phyloP scores from a whole-genome alignment of 2,888 invertebrate species.

The Eupithecia inturbata region DNA sequence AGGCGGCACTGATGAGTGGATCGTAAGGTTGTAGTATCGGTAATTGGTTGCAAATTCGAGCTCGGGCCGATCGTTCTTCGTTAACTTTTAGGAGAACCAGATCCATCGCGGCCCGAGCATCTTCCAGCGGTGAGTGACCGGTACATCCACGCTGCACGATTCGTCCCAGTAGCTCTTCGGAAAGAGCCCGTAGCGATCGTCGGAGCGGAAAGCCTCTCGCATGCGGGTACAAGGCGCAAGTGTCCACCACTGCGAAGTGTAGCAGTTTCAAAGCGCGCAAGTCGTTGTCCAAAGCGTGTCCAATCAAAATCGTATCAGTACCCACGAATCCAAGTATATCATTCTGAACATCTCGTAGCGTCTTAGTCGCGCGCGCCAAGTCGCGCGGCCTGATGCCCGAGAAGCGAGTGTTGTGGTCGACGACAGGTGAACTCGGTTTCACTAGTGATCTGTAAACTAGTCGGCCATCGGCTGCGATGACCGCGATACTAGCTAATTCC shows the following conservation, averaged over 20 bases:
- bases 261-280: slow-evolving; percentile 92
- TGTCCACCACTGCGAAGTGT: slow-evolving; percentile 94
- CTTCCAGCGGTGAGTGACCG: slow-evolving; percentile 97
- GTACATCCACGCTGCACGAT: slow-evolving; percentile 90
- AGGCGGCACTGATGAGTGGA: slow-evolving; percentile 77
- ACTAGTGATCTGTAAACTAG: slow-evolving; percentile 94
- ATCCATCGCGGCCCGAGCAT: slow-evolving; percentile 95
- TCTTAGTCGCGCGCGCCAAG: slow-evolving; percentile 86
- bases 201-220: slow-evolving; percentile 92
- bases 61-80: slow-evolving; percentile 62
- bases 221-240: slow-evolving; percentile 95
- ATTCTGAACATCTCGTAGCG: slow-evolving; percentile 91
- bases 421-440: slow-evolving; percentile 90
- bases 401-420: slow-evolving; percentile 98
- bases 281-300: slow-evolving; percentile 98
- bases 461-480: slow-evolving; percentile 89
- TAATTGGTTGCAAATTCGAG: slow-evolving; percentile 58
- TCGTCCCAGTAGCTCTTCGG: slow-evolving; percentile 88
- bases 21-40: slow-evolving; percentile 75
- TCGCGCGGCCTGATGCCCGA: slow-evolving; percentile 92
- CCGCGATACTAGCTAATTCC: slow-evolving; percentile 94
- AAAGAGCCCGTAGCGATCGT: slow-evolving; percentile 91
- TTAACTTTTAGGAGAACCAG: slow-evolving; percentile 91
- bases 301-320: slow-evolving; percentile 94
- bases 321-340: slow-evolving; percentile 92